Percentiles rank a stretch among this genome's conserved stretches.
Conservation (phyloP, 2,797 vertebrate species). For the Neosalanx taihuensis region DNA sequence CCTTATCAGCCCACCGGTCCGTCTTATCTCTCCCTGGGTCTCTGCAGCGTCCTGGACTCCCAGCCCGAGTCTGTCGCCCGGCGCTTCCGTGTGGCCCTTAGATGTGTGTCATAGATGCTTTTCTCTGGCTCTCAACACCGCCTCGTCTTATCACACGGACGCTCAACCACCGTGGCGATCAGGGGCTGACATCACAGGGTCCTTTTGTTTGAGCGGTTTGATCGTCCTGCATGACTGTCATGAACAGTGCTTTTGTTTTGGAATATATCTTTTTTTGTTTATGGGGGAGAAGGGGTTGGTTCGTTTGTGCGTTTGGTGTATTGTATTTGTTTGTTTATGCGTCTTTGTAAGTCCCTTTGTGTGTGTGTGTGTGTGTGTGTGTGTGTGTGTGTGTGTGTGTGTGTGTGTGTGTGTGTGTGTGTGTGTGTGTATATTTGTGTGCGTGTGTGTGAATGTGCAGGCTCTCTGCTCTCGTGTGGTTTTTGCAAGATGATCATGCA, state of each 20-base stretch:
- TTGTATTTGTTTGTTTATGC: conserved; percentile 5
- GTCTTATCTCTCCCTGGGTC: conserved; percentile 50
- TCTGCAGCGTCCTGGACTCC: conserved; percentile 43
- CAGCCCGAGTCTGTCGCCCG: conserved; percentile 62
- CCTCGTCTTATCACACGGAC: conserved; percentile 63
- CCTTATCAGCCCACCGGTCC: conserved; percentile 38
- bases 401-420: neutral
- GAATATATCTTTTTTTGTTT: conserved; percentile 46
- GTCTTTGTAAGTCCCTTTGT: neutral
- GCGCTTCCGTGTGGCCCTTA: conserved; percentile 71
- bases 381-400: neutral
- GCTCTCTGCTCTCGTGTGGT: neutral
- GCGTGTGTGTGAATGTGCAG: neutral
- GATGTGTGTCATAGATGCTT: conserved; percentile 68
- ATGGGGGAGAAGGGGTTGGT: conserved; percentile 22
- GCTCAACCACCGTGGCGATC: conserved; percentile 65
- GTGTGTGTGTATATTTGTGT: neutral
- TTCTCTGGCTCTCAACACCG: conserved; percentile 77
- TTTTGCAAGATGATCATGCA: neutral
- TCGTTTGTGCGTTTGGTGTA: conserved; percentile 9
- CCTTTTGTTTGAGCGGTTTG: conserved; percentile 67
- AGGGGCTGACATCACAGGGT: conserved; percentile 54
- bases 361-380: neutral
- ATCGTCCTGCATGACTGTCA: conserved; percentile 62
- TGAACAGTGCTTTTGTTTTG: conserved; percentile 41